Evolutionary conservation across 2,888 invertebrate genomes (phyloP).

Genomic region (Kuschelorhynchus macadamiae): DNA sequence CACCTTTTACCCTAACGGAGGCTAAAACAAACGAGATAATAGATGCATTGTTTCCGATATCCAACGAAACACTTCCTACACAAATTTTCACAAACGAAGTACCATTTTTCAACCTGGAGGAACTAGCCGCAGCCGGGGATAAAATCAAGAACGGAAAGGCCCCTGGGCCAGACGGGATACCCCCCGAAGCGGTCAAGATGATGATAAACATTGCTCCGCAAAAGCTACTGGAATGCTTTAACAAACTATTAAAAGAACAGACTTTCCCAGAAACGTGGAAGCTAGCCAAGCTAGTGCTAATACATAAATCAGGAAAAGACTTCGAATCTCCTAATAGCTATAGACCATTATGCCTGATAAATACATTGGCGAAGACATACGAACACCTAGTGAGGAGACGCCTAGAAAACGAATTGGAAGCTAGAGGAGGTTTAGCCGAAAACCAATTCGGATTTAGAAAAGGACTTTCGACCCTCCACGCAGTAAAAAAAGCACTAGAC

Average conservation of each 20-base stretch:
- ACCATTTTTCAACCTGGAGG: background rate
- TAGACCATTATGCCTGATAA: conserved; percentile 29
- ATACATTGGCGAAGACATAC: conserved; percentile 10
- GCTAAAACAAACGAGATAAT: background rate
- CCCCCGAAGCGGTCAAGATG: too few species aligned
- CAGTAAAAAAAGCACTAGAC: background rate
- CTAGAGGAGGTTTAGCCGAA: background rate
- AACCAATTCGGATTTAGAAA: conserved; percentile 23
- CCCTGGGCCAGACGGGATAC: too few species aligned
- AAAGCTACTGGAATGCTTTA: background rate
- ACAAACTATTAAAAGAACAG: background rate
- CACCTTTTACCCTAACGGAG: background rate
- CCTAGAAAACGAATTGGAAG: conserved; percentile 10
- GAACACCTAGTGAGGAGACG: conserved; percentile 13
- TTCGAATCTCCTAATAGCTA: background rate
- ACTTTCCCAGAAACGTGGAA: background rate
- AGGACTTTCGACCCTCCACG: conserved; percentile 20
- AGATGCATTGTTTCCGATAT: background rate
- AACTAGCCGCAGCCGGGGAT: background rate
- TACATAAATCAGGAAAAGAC: background rate
- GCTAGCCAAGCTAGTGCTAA: background rate
- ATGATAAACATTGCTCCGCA: background rate
- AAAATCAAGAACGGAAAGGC: background rate
- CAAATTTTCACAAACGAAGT: background rate
- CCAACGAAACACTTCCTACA: background rate